Conservation (phyloP, 2,113 vertebrate genomes). For the Rattus rattus region DNA sequence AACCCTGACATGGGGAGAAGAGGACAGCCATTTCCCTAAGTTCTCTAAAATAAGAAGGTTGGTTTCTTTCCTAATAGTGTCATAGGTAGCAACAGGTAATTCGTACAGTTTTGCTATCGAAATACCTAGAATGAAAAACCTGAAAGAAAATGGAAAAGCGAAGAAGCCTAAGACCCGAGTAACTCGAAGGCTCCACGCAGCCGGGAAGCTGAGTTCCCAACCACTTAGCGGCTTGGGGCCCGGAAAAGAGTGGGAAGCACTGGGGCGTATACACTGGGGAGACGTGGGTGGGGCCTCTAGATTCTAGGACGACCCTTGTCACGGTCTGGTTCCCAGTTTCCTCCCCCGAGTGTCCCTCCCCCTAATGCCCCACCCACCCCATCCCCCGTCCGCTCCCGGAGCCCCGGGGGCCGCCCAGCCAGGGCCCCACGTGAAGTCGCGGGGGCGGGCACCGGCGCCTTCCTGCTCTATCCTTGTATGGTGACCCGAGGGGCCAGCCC, state of each 20-base stretch:
- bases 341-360: not conserved
- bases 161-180: not conserved
- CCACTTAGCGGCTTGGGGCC: too few relatives aligned
- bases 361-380: not conserved
- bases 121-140: not conserved
- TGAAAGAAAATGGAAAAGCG: not conserved
- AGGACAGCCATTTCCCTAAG: not conserved
- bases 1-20: not conserved
- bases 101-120: not conserved
- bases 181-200: not conserved
- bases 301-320: not conserved
- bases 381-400: not conserved
- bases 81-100: not conserved
- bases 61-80: not conserved
- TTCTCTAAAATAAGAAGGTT: not conserved
- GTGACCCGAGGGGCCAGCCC: conserved; percentile 63
- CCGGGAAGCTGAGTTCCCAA: not conserved
- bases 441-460: conserved; percentile 72
- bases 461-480: conserved; percentile 79
- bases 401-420: not conserved
- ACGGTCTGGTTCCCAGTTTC: not conserved
- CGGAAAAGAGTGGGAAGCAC: not conserved
- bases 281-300: not conserved
- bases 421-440: not conserved
- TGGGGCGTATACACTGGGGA: not conserved